Base-by-base conservation (phyloP, 1,140 invertebrate genomes). In the Drosophila truncata region DNA sequence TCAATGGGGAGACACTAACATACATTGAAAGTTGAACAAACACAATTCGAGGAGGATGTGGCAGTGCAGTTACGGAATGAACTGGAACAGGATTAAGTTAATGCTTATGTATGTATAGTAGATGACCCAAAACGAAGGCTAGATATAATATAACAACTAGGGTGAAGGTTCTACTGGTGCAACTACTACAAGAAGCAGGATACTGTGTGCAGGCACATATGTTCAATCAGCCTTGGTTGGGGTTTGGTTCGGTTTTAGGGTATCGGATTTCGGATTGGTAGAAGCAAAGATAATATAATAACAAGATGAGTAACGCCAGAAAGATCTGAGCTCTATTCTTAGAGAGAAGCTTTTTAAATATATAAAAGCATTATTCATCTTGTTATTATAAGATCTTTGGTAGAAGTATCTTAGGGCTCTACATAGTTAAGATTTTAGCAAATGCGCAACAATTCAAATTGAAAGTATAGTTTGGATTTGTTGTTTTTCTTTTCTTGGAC, bases 361-460 rank as follows among this genome's bases (percentile, higher is more conserved):
- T 16, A 7, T 9, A 2, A 16, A 0, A 14, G 23, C 46, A 16
- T 27, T 49, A 27, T 7, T n/a, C 1, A 50, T 50, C 47, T 29
- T 50, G 25, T 50, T 18, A 29, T 50, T 18, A 13, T 3, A 29
- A 9, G 5, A 7, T 18, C 47, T 50, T 31, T 31, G 27, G 2
- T 29, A 31, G 9, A 31, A 50, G 49, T 78, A 25, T 57, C 57
- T 84, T 66, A 69, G 63, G 44, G 61, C 44, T 49, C 74, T 64
- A 55, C 52, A 37, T 25, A 72, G 41, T 76, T 71, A 65, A 59
- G 47, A 52, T 66, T 74, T 50, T 20, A 60, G 65, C 64, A 82
- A 83, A 88, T 80, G 84, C 84, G 80, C 84, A 88, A 88, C 85
- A 91, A 91, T 91, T 91, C 85, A 91, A 90, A 91, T 90, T 86